A percentile compares a stretch with the other conserved stretches of the same genome.
Evolutionary conservation across 2,797 vertebrate genomes (phyloP).

Genomic region (Diplodus sargus): DNA sequence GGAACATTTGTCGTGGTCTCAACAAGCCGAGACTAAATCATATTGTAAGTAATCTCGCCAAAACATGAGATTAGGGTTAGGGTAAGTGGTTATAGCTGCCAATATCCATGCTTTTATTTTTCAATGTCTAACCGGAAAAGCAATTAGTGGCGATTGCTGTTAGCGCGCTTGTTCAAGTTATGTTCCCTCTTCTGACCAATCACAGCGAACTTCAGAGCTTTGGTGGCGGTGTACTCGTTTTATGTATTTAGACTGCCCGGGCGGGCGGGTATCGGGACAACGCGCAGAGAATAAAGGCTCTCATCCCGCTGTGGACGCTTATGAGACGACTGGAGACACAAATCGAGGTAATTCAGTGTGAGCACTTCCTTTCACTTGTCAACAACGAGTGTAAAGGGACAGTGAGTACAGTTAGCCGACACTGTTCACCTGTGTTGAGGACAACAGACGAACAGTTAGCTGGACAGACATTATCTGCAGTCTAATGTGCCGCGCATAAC

Average conservation of each 20-base stretch:
- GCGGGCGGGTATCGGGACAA: constrained; percentile 25
- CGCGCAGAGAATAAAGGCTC: fast-evolving
- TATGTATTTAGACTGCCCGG: fast-evolving
- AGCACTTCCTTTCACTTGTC: constrained; percentile 61
- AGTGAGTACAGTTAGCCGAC: constrained; percentile 27
- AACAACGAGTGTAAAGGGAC: constrained; percentile 41
- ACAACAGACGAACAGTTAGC: neutral
- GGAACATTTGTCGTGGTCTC: neutral
- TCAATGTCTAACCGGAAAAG: constrained; percentile 27
- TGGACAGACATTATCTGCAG: neutral
- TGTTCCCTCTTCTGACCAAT: constrained; percentile 55
- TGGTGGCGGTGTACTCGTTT: constrained; percentile 44
- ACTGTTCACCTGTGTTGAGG: neutral
- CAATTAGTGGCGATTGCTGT: neutral
- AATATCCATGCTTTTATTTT: constrained; percentile 45
- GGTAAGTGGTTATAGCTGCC: no score
- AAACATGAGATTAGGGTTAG: no score
- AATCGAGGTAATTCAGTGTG: constrained; percentile 49
- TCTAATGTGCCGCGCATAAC: constrained; percentile 3
- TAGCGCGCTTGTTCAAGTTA: neutral
- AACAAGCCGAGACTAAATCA: neutral
- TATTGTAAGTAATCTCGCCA: neutral
- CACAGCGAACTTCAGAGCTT: constrained; percentile 10
- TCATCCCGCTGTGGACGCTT: neutral
- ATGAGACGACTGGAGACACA: neutral